These are phyloP conservation scores for Plotosus lineatus DNA, from an alignment of 2,113 vertebrate species.

Conservation along the genomic window DNA sequence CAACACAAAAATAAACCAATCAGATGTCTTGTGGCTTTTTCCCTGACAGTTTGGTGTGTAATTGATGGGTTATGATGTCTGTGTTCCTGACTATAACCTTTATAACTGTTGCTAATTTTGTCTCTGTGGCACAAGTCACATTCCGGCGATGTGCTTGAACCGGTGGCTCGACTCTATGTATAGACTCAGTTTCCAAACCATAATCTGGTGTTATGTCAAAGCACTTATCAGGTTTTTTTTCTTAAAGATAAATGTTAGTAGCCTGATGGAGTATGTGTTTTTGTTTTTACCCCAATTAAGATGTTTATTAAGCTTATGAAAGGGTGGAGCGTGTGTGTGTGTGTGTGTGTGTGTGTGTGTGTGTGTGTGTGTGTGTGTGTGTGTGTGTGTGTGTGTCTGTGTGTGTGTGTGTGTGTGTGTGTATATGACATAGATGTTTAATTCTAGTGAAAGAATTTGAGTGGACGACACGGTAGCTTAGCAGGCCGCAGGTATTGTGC, in stretches of 20 bases:
- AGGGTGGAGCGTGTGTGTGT: too few species aligned
- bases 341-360: too few species aligned
- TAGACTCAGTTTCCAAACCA: constrained; percentile 35
- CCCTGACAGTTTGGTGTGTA: not conserved
- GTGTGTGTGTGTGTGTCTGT: too few species aligned
- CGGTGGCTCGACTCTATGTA: constrained; percentile 41
- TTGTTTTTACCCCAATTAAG: not conserved
- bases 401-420: too few species aligned
- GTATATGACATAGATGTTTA: too few species aligned
- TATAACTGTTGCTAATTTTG: constrained; percentile 48
- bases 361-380: too few species aligned
- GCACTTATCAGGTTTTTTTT: constrained; percentile 1
- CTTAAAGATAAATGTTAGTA: not conserved
- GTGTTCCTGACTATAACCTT: constrained; percentile 45
- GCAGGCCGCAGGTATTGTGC: too few species aligned
- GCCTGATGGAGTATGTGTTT: not conserved
- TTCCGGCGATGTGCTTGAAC: constrained; percentile 32
- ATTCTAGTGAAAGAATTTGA: too few species aligned
- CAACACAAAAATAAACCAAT: not conserved
- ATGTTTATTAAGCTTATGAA: not conserved
- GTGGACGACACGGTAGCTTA: too few species aligned
- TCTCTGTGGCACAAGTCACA: constrained; percentile 17
- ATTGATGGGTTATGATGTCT: not conserved
- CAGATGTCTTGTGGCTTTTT: not conserved
- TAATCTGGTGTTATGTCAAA: constrained; percentile 29